Percentiles rank a stretch among this genome's conserved stretches.
Evolutionary conservation across 2,797 vertebrate species (phyloP).

Genomic region (Chaetophractus vellerosus): DNA sequence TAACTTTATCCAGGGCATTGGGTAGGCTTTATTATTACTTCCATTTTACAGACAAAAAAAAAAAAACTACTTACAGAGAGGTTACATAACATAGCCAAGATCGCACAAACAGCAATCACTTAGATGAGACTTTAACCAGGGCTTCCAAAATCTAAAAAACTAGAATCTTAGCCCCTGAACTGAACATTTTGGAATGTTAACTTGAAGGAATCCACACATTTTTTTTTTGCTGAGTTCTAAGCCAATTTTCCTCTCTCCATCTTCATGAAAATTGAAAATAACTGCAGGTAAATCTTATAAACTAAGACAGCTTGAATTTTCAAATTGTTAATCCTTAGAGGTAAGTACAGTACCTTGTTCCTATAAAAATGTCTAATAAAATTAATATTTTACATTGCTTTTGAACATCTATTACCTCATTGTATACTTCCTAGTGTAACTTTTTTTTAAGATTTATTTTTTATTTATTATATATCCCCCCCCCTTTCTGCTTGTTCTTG

Average conservation of each 20-base stretch:
- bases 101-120: neutral
- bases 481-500: too few species aligned
- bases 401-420: neutral
- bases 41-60: neutral
- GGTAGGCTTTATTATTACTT: neutral
- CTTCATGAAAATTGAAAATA: neutral
- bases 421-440: too few species aligned
- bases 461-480: too few species aligned
- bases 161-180: neutral
- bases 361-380: neutral
- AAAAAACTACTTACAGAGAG: neutral
- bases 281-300: neutral
- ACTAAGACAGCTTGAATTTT: neutral
- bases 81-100: neutral
- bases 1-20: neutral
- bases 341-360: neutral
- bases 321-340: neutral
- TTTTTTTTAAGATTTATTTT: too few species aligned
- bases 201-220: neutral
- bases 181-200: conserved; percentile 12
- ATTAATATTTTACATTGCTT: neutral
- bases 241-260: neutral
- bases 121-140: neutral
- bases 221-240: neutral
- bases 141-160: neutral